A percentile compares a stretch with the other conserved stretches of the same genome.
Conservation (phyloP, 2,888 invertebrate species). For the Alitta virens region DNA sequence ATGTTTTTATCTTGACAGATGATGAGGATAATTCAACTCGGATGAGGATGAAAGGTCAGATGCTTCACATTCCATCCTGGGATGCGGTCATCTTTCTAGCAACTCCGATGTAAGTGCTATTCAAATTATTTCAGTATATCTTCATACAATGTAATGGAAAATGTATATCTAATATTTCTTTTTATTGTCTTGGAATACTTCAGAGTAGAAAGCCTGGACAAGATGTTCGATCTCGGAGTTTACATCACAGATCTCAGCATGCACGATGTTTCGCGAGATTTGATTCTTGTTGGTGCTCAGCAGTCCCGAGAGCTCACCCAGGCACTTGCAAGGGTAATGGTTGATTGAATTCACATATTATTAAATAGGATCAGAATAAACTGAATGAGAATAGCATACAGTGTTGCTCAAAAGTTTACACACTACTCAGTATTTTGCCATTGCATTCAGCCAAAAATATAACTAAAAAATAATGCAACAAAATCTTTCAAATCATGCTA, state of each 20-base stretch:
- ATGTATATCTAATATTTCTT: slow-evolving; percentile 14
- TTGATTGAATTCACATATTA: background rate
- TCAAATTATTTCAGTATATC: background rate
- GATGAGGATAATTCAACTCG: background rate
- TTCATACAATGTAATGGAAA: background rate
- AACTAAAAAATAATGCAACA: no score
- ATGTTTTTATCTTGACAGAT: slow-evolving; percentile 29
- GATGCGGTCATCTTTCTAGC: slow-evolving; percentile 95
- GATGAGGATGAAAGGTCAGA: slow-evolving; percentile 84
- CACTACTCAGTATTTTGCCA: no score
- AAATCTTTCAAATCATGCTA: no score
- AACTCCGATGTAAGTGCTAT: slow-evolving; percentile 72
- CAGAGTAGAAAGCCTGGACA: slow-evolving; percentile 86
- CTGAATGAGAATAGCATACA: background rate
- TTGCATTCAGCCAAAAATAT: no score
- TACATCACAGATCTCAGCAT: slow-evolving; percentile 97
- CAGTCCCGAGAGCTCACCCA: slow-evolving; percentile 94
- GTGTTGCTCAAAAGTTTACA: no score
- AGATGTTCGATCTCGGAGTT: slow-evolving; percentile 85
- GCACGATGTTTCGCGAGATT: slow-evolving; percentile 96
- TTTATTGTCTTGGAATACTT: slow-evolving; percentile 1
- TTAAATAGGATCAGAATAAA: background rate
- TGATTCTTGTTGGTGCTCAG: slow-evolving; percentile 94
- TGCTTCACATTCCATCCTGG: slow-evolving; percentile 99
- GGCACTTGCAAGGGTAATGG: slow-evolving; percentile 71